Conservation (phyloP, 2,888 invertebrate species). For the Aromia moschata region DNA sequence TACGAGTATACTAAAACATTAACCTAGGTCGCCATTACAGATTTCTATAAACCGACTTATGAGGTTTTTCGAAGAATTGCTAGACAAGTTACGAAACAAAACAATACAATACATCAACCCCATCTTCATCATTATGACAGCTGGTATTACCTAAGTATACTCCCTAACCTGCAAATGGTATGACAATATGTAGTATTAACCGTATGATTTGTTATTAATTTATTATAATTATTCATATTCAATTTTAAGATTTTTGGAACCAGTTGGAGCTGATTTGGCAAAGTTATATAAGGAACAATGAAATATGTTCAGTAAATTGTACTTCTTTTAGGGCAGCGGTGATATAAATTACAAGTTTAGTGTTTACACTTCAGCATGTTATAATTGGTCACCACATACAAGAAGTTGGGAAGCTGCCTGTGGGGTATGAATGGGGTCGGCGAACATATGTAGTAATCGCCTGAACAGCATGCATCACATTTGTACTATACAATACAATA, state of each 20-base stretch:
- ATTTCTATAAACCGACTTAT: slow-evolving; percentile 40
- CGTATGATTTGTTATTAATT: too few relatives aligned
- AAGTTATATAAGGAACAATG: too few relatives aligned
- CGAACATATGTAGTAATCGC: too few relatives aligned
- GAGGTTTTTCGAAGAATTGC: slow-evolving; percentile 29
- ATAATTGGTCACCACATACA: slow-evolving; percentile 22
- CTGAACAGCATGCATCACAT: too few relatives aligned
- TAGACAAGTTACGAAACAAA: slow-evolving; percentile 7
- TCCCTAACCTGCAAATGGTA: slow-evolving; percentile 32
- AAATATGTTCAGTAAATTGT: too few relatives aligned
- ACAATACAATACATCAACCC: slow-evolving; percentile 19
- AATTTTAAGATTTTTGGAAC: too few relatives aligned
- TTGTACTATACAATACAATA: too few relatives aligned
- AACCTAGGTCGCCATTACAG: slow-evolving; percentile 36
- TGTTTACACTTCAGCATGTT: slow-evolving; percentile 35
- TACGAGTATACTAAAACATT: not conserved
- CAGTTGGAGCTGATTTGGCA: too few relatives aligned
- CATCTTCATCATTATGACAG: slow-evolving; percentile 29
- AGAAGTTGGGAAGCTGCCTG: slow-evolving; percentile 38
- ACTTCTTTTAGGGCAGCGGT: slow-evolving; percentile 3
- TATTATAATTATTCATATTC: too few relatives aligned
- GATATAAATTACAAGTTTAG: slow-evolving; percentile 28
- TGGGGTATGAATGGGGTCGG: slow-evolving; percentile 20
- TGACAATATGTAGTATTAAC: too few relatives aligned
- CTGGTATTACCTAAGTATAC: slow-evolving; percentile 41